Evolutionary conservation across 2,888 invertebrate genomes (phyloP).

Genomic region (Nemotelus nigrinus): DNA sequence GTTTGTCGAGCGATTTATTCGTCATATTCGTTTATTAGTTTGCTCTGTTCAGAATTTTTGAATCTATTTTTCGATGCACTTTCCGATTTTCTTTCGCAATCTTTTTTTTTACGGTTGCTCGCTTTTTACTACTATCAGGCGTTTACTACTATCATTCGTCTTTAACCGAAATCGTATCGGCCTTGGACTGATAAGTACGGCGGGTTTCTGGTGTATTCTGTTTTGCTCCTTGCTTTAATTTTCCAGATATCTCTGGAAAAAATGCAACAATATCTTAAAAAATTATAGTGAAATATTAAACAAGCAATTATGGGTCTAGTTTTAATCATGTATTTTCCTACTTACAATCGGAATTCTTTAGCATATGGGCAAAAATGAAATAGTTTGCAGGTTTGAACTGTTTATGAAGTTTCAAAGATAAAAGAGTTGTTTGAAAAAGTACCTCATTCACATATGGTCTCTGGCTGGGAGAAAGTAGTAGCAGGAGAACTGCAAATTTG

Average conservation of each 20-base stretch:
- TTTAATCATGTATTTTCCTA: no score
- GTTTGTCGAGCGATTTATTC: constrained; percentile 41
- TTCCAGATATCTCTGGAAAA: background rate
- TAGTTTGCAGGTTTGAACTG: no score
- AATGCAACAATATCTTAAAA: background rate
- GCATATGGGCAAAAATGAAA: no score
- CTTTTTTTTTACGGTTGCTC: background rate
- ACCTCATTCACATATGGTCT: no score
- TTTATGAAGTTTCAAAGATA: no score
- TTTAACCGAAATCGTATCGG: background rate
- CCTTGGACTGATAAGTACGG: background rate
- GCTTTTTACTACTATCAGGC: background rate
- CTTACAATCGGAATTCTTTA: no score
- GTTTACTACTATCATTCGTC: background rate
- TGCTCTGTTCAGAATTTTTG: background rate
- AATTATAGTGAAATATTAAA: no score
- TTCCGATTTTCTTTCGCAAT: constrained; percentile 26
- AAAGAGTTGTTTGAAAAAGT: no score
- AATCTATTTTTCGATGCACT: background rate
- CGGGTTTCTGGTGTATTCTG: background rate
- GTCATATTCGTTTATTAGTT: constrained; percentile 38
- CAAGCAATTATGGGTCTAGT: no score
- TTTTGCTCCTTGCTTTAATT: constrained; percentile 12
- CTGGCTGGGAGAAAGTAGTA: no score
- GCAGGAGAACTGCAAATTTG: no score